Conservation (phyloP, 2,888 invertebrate species). For the Tineola bisselliella region DNA sequence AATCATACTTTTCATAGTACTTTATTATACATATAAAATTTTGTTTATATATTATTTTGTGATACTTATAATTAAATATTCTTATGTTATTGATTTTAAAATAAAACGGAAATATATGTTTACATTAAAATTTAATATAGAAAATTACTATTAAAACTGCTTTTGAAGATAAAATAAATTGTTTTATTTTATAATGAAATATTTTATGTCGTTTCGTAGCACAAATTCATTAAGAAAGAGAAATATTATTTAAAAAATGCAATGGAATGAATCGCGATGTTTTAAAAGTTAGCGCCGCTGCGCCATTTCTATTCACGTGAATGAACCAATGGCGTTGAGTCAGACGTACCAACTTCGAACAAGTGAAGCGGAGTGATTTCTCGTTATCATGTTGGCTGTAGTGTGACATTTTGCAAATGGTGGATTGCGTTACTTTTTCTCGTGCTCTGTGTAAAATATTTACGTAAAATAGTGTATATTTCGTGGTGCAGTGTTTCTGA, state of each 20-base stretch:
- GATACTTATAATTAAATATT: neutral
- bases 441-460: constrained; percentile 69
- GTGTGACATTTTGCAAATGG: constrained; percentile 67
- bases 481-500: constrained; percentile 65
- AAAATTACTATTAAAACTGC: neutral
- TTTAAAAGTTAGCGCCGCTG: constrained; percentile 42
- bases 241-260: neutral
- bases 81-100: neutral
- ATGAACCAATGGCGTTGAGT: constrained; percentile 49
- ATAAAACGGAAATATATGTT: neutral
- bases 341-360: constrained; percentile 41
- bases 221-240: neutral
- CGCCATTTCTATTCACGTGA: constrained; percentile 23
- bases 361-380: constrained; percentile 49
- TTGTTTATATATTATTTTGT: no score
- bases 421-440: constrained; percentile 68
- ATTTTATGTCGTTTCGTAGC: neutral
- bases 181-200: neutral
- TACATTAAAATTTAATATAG: neutral
- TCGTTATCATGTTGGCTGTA: constrained; percentile 54
- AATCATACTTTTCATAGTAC: no score
- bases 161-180: neutral
- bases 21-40: no score
- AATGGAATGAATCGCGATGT: constrained; percentile 26
- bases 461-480: constrained; percentile 68